Base-by-base conservation (phyloP, 2,113 vertebrate species). In the Coregonus clupeaformis region DNA sequence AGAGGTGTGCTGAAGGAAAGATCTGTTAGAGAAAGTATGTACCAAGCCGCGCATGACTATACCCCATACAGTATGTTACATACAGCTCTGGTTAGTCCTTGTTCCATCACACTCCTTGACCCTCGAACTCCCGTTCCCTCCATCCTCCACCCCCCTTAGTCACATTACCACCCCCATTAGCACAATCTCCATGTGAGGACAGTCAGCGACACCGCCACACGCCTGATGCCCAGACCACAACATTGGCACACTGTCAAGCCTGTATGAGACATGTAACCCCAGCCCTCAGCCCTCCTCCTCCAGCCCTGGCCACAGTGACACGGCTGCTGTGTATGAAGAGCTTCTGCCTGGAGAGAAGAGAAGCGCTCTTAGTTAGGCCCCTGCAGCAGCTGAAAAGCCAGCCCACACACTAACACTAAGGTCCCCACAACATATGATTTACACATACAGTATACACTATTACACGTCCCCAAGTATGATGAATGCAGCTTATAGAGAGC, bases 401-500 rank as follows among this genome's bases (percentile, higher is more conserved):
- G 72, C 69, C 68, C 78, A 77, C 59, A 72, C 68, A 69, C 74
- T 73, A 25, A 70, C 27, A 29, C 42, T 27, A 36, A 73, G n/a
- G 29, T 30, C 49, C 52, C 22, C 18, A 72, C 49, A 27, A 66
- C 14, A 12, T 16, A 29, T 16, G 64, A 68, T 29, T 68, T 29
- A 74, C 66, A 76, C 18, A 71, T 67, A n/a, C n/a, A n/a, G n/a
- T n/a, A 76, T n/a, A 36, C 63, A 59, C 74, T 36, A 12, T 62
- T 72, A 30, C 70, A 6, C 0, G 76, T 75, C 77, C 83, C 87
- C 84, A 68, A 6, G 77, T 73, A 80, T 86, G 84, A 89, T 84
- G 86, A 81, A 89, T 84, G 87, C 87, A 74, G 88, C 83, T 75
- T 76, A 74, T 76, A 82, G 78, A 84, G 85, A 75, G 74, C 85